A percentile compares a stretch with the other conserved stretches of the same genome.
phyloP scores from a whole-genome alignment of 2,888 invertebrate species.

The Ophion ellenae region DNA sequence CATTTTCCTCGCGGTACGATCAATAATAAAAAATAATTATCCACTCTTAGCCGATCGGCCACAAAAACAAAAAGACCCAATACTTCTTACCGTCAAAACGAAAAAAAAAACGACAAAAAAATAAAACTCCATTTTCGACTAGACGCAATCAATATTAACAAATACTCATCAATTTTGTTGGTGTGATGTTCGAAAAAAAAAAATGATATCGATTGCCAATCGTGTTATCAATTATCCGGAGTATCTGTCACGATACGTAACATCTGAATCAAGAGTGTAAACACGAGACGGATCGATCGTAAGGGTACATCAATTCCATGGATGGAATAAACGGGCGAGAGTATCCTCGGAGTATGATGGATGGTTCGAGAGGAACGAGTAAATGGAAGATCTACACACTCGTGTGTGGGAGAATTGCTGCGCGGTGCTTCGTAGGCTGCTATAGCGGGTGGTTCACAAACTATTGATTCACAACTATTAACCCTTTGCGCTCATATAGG shows the following conservation, averaged over 20 bases:
- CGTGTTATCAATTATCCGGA: conserved; percentile 26
- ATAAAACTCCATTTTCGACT: no score
- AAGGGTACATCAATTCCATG: conserved; percentile 44
- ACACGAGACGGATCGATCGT: conserved; percentile 23
- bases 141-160: no score
- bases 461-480: no score
- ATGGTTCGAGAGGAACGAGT: conserved; percentile 34
- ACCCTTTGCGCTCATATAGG: no score
- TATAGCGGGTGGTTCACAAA: neutral
- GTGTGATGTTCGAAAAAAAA: neutral
- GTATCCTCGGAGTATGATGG: conserved; percentile 47
- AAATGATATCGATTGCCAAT: conserved; percentile 23
- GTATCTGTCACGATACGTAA: conserved; percentile 31
- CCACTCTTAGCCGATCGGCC: no score
- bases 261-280: conserved; percentile 34
- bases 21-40: no score
- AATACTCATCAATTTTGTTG: no score
- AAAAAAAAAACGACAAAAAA: no score
- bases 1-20: no score
- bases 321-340: conserved; percentile 36
- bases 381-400: conserved; percentile 45
- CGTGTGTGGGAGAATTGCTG: neutral
- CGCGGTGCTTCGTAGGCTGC: neutral
- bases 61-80: no score
- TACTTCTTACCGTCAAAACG: no score